Evolutionary conservation across 1,140 invertebrate genomes (phyloP), one percentile per base, ranked within the genome.

Genomic region (Brachionus rubens): DNA sequence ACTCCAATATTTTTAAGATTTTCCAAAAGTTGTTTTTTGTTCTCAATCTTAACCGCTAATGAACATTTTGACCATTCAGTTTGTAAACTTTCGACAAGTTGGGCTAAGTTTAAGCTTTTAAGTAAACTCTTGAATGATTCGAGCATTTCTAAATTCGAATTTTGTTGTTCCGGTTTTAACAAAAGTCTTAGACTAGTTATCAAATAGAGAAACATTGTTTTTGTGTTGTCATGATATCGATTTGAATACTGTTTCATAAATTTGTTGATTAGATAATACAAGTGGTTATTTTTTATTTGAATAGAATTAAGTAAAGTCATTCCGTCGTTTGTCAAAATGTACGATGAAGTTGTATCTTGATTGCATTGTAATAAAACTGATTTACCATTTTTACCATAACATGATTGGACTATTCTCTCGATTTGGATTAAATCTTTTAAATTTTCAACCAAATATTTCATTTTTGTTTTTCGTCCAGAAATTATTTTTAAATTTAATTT

Each of bases 361-460:
- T 43, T 24, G 21, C 36, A 19, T 21, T 65, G 33, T 2, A 65
- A 43, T 46, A 65, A n/a, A 4, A 19, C 59, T 43, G 59, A 65
- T 46, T 65, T 65, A 10, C 36, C 59, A 65, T 65, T 65, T 65
- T 65, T 7, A 5, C 59, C 59, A 65, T 43, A 65, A 12, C 36
- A 65, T 1, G 40, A 12, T 19, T 19, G 3, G 43, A 65, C 12
- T 3, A 65, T 65, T 43, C 19, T 24, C 36, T 65, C 59, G 14
- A 65, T 43, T 65, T 65, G 41, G 16, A n/a, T 2, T 19, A 65
- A 41, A 43, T 65, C 59, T 12, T 65, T 24, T 36, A 65, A n/a
- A n/a, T 65, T 24, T 6, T 65, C 21, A 2, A 41, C 19, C 19
- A 43, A 65, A 24, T 3, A 12, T 28, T 46, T 43, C 59, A 65